Percentiles rank a stretch among this genome's conserved stretches.
Conservation (phyloP, 92 coral and sea anemone species). For the Heteractis magnifica region DNA sequence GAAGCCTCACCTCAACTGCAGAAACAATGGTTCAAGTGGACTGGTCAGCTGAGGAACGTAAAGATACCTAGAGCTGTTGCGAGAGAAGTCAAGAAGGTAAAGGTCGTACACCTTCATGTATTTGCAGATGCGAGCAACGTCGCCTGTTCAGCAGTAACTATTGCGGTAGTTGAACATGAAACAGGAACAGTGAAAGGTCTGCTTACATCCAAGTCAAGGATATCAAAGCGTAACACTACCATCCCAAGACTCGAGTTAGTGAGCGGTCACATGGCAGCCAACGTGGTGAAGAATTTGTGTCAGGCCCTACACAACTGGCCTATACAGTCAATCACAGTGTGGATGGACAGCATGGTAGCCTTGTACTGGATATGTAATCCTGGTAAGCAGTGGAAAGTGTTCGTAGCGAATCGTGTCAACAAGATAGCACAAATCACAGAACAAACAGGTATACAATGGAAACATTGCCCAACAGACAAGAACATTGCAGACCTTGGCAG, state of each 20-base stretch:
- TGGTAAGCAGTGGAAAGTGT: conserved; percentile 29
- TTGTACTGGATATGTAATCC: conserved; percentile 26
- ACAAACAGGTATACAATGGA: not conserved
- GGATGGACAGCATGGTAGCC: conserved; percentile 33
- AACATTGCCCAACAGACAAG: not conserved
- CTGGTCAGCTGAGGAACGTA: conserved; percentile 47
- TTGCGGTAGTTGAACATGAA: no score
- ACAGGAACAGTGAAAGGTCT: no score
- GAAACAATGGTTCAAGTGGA: conserved; percentile 53
- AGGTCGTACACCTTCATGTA: conserved; percentile 49
- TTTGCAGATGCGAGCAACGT: conserved; percentile 70
- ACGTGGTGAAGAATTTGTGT: not conserved
- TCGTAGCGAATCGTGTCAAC: conserved; percentile 12
- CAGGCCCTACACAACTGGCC: conserved; percentile 4
- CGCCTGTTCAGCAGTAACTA: conserved; percentile 58
- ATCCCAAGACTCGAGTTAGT: no score
- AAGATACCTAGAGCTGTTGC: conserved; percentile 45
- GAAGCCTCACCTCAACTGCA: conserved; percentile 29
- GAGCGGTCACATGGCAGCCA: no score
- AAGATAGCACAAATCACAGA: conserved; percentile 15
- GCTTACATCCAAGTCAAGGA: no score
- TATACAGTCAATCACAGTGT: conserved; percentile 1
- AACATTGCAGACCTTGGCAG: no score
- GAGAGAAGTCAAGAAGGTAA: conserved; percentile 16
- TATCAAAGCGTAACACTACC: no score